Base-by-base conservation (phyloP, 92 coral and sea anemone genomes). In the Meandrina meandrites region DNA sequence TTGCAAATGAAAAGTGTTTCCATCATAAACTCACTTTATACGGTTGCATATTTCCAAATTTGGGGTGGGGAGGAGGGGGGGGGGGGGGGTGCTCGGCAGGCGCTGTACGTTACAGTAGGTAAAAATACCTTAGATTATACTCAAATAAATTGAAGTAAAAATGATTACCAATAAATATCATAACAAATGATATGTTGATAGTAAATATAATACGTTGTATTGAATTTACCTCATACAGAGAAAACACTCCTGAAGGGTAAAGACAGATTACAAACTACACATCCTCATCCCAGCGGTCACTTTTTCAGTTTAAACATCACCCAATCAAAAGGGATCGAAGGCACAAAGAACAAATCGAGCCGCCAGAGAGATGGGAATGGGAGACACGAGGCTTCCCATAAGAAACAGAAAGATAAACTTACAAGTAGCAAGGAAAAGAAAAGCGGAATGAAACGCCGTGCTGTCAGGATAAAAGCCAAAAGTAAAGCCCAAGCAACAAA, bases 231-330 rank as follows among this genome's bases (percentile, higher is more conserved):
- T 60, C 53, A n/a, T 40, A 40, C 47, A 80, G 83, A 30, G 10
- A 24, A 36, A 34, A 14, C 1, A 56, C 22, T 8, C 36, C 73
- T 18, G 35, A 58, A 62, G 11, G 54, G 0, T 24, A 40, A 37
- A 71, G 62, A 85, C 75, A 36, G 31, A 9, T 27, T 28, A 48
- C 42, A 81, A 31, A 81, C 75, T n/a, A 67, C 62, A 32, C 30
- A 48, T 5, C 47, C 60, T 37, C 19, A 64, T 64, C n/a, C 13
- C 69, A 28, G 28, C 71, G 16, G 28, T 27, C 35, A 66, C 35
- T 8, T 3, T 27, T 17, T 27, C 35, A 0, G 71, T 13, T 27
- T 28, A 66, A 66, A 66, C 32, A 8, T 27, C 31, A 66, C 71
- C 30, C 47, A 40, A 31, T 21, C 77, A 7, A 27, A 21, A n/a